phyloP scores from a whole-genome alignment of 2,797 vertebrate genomes.

The Myotis planiceps region DNA sequence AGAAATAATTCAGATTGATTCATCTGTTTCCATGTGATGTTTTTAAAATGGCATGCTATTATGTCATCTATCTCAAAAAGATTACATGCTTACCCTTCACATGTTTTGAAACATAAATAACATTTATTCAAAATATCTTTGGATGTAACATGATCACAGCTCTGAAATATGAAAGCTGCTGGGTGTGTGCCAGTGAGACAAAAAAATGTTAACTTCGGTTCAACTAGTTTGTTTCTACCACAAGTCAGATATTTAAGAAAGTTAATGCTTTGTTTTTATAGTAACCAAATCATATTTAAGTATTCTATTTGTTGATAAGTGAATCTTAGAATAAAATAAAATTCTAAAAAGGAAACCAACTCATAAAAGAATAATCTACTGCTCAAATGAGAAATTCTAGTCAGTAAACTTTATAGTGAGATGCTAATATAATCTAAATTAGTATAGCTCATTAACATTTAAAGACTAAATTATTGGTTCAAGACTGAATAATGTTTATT shows the following conservation, averaged over 20 bases:
- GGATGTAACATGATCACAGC: not conserved
- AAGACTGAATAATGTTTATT: not conserved
- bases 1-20: not conserved
- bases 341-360: not conserved
- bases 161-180: not conserved
- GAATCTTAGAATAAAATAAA: not conserved
- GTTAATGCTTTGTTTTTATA: not conserved
- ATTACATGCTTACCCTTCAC: not conserved
- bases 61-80: not conserved
- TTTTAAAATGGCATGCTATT: not conserved
- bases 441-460: not conserved
- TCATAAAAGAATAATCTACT: not conserved
- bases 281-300: not conserved
- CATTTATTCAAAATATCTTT: not conserved
- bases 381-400: not conserved
- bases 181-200: not conserved
- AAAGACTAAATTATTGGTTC: not conserved
- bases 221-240: not conserved
- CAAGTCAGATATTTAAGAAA: not conserved
- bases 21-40: not conserved
- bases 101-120: not conserved
- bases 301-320: not conserved
- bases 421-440: not conserved
- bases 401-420: not conserved
- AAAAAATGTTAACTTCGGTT: not conserved